Conservation (phyloP, 2,113 vertebrate genomes). For the Anoplopoma fimbria region DNA sequence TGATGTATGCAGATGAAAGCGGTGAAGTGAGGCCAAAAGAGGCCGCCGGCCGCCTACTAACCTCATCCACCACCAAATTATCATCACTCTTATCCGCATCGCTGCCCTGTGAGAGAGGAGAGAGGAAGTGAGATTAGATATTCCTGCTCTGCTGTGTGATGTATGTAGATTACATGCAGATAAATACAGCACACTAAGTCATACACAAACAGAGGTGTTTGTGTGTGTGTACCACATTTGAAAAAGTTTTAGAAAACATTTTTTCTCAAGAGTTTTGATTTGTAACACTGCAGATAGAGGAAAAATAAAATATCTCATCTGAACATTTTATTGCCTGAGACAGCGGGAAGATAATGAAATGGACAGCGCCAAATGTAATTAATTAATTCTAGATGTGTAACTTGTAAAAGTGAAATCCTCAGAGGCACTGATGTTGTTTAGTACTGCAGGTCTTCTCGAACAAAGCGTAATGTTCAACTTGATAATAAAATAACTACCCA, state of each 20-base stretch:
- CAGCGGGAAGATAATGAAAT: neutral
- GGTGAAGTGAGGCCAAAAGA: constrained; percentile 58
- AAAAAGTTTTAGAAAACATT: neutral
- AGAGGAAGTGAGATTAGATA: constrained; percentile 41
- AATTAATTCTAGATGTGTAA: constrained; percentile 19
- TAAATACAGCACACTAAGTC: constrained; percentile 28
- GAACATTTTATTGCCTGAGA: constrained; percentile 8
- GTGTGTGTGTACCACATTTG: neutral
- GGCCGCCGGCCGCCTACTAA: constrained; percentile 68
- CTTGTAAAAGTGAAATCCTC: constrained; percentile 26
- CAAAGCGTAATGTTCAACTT: too few relatives aligned
- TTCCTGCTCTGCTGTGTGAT: constrained; percentile 30
- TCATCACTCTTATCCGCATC: constrained; percentile 95
- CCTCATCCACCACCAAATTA: constrained; percentile 94
- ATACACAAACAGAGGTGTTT: neutral
- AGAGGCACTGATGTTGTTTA: neutral
- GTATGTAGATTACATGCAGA: constrained; percentile 49
- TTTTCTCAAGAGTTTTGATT: neutral
- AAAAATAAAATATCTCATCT: constrained; percentile 7
- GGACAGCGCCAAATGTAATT: constrained; percentile 5
- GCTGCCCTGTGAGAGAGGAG: constrained; percentile 85
- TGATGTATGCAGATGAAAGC: constrained; percentile 73
- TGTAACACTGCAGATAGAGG: neutral
- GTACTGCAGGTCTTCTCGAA: too few relatives aligned
- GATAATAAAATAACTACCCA: neutral